Evolutionary conservation across 2,888 invertebrate genomes (phyloP).

Genomic region (Priocnemis perturbator): DNA sequence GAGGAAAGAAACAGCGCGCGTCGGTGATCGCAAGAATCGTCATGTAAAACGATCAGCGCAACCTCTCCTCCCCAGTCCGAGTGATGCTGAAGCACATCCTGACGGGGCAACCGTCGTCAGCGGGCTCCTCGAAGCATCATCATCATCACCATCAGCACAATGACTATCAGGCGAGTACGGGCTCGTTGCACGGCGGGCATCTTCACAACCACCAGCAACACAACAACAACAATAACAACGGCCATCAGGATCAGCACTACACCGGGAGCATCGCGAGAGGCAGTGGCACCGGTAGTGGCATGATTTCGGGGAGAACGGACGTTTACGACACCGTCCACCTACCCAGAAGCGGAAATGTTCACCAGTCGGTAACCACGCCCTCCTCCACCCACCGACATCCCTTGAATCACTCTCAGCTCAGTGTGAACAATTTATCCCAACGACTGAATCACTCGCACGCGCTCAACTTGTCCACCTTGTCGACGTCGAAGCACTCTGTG

Average conservation of each 20-base stretch:
- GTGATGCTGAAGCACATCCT: conserved; percentile 86
- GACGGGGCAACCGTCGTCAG: conserved; percentile 77
- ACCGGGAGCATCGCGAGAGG: conserved; percentile 24
- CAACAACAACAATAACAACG: conserved; percentile 45
- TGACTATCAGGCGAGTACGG: conserved; percentile 64
- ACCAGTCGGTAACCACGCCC: conserved; percentile 62
- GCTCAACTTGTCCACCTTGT: conserved; percentile 70
- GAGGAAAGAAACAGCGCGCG: too few relatives aligned
- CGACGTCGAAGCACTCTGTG: conserved; percentile 73
- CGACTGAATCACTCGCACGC: conserved; percentile 69
- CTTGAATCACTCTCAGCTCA: conserved; percentile 72
- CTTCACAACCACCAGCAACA: conserved; percentile 50
- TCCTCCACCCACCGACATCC: conserved; percentile 68
- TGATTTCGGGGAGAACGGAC: conserved; percentile 48
- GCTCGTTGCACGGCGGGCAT: conserved; percentile 57
- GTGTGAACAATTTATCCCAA: conserved; percentile 73
- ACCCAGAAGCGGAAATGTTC: conserved; percentile 39
- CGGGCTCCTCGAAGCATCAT: conserved; percentile 73
- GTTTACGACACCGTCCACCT: conserved; percentile 67
- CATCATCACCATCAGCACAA: conserved; percentile 66
- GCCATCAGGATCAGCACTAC: conserved; percentile 47
- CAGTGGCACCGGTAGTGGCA: background rate
- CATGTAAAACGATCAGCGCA: conserved; percentile 46
- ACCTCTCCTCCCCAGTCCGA: conserved; percentile 39
- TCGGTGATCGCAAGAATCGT: conserved; percentile 11